Evolutionary conservation across 2,797 vertebrate species (phyloP), one percentile per base, ranked within the genome.

Genomic region (Tangara arthus): DNA sequence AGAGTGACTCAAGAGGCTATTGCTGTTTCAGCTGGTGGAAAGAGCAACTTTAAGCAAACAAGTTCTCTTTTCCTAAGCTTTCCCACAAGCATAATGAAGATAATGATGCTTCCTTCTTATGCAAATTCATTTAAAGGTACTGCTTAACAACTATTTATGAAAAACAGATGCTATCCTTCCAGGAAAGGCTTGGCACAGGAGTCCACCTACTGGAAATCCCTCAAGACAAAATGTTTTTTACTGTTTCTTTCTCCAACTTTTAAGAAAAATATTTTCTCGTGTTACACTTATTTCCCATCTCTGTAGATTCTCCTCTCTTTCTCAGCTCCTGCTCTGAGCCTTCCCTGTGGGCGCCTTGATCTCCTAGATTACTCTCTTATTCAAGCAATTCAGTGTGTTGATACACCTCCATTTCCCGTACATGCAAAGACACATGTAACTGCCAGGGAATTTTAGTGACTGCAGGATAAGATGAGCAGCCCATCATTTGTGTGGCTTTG

Each of bases 11-110:
- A 75, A 71, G 86, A 94, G 86, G 44, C 83, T 82, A 50, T 68
- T 89, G 64, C 71, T 80, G 49, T 52, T 95, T 70, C 0, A 2
- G 42, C 68, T 80, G 63, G 55, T 57, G 69, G 75, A 89, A 89
- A 93, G 66, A 70, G 47, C 80, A 80, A 94, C 75, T 95, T 85
- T 9, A 95, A 73, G 92, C 68, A 90, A 90, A 93, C 56, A 65
- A 60, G 52, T 85, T 93, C 64, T 76, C 56, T 93, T 95, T 73
- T 79, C 66, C 66, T 77, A 79, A 96, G 90, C 53, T 85, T 89
- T 95, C 94, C 94, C 68, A 1, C 39, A 80, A 89, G 87, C 93
- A 75, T 85, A 95, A 92, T 90, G 86, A 95, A 90, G 71, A 90
- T 89, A 96, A 93, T 84, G 70, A 76, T 91, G 63, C 86, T 84